phyloP scores from a whole-genome alignment of 2,888 invertebrate genomes.

The Timema podura region DNA sequence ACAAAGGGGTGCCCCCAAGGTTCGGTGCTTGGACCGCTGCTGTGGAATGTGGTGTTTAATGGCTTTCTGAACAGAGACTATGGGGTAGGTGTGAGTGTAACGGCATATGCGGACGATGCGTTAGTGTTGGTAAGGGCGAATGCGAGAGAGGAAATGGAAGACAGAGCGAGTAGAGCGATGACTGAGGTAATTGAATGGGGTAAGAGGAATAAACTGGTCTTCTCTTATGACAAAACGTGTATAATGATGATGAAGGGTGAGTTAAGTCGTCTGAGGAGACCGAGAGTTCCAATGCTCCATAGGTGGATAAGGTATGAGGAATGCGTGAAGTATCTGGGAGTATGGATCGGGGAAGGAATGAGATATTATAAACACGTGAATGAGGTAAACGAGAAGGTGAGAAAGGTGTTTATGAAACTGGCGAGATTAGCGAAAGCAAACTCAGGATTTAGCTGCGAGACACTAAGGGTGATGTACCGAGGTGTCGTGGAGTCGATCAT shows the following conservation, averaged over 20 bases:
- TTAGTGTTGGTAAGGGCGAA: not conserved
- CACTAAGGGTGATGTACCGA: too few relatives aligned
- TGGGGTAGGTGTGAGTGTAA: not conserved
- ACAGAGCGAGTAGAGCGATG: not conserved
- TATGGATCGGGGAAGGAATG: too few relatives aligned
- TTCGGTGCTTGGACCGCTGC: not conserved
- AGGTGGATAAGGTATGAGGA: too few relatives aligned
- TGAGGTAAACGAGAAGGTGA: too few relatives aligned
- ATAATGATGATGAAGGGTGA: not conserved
- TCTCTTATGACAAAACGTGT: not conserved
- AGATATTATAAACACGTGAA: too few relatives aligned
- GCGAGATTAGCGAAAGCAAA: too few relatives aligned
- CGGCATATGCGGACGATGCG: not conserved
- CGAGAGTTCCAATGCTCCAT: too few relatives aligned
- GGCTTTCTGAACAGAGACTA: not conserved
- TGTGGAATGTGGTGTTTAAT: not conserved
- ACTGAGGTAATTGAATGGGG: not conserved
- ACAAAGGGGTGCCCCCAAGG: not conserved
- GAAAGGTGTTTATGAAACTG: too few relatives aligned
- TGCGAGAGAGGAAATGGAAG: not conserved
- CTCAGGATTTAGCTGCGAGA: too few relatives aligned
- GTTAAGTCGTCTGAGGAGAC: not conserved
- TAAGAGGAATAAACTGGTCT: too few relatives aligned
- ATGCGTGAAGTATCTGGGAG: too few relatives aligned
- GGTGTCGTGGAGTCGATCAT: too few relatives aligned